Base-by-base conservation (phyloP, 2,797 vertebrate genomes). In the Sarcoramphus papa region DNA sequence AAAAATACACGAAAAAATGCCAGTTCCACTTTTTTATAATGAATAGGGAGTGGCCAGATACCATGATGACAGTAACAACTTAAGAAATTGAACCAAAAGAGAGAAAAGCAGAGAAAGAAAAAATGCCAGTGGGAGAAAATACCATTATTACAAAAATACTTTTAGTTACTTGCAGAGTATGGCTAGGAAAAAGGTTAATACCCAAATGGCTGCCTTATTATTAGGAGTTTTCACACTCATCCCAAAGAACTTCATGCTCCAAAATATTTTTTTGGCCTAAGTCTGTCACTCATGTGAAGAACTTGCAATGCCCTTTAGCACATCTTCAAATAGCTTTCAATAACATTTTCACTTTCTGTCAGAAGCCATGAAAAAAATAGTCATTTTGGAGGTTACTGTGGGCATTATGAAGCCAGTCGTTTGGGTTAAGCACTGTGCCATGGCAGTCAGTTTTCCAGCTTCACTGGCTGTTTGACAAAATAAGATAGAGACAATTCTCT, bases 191-290 rank as follows among this genome's bases (percentile, higher is more conserved):
- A 67, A 60, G 6, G 15, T 62, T 90, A 45, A 40, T 78, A 87
- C 27, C 37, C 24, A 68, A 7, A 9, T 22, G 65, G 9, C 6
- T 92, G 48, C 17, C 37, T 64, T 86, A 48, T 80, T 90, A 67
- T 64, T 56, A 76, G 28, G 60, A 89, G 15, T 50, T 85, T 91
- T 91, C 50, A 83, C 48, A 64, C 5, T 80, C 17, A 74, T 69
- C 30, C 31, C 27, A 65, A 88, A 88, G 57, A 60, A 63, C 60
- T 92, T 81, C 9, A n/a, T 56, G 31, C 14, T 82, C 28, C 13
- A 83, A 67, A 91, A 90, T 80, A 72, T 22, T 75, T 68, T 78
- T 93, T 94, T 83, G 64, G 19, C 79, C 73, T 94, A 86, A 90
- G 86, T 91, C 85, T 95, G 50, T 73, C 87, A 73, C 47, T 86